phyloP scores from a whole-genome alignment of 2,888 invertebrate genomes.

The Heliconius sara region DNA sequence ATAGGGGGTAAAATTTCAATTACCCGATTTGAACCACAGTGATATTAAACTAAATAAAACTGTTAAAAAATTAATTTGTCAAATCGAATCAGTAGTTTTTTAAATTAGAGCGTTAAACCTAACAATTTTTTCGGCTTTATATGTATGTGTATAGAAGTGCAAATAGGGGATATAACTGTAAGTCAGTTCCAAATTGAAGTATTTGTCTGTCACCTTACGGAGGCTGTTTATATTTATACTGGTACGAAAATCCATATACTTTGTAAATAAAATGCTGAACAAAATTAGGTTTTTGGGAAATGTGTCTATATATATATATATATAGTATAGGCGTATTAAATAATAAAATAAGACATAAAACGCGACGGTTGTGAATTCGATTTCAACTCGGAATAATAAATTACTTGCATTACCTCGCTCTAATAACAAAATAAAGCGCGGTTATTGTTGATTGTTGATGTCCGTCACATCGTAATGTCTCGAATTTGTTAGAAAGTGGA shows the following conservation, averaged over 20 bases:
- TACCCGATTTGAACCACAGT: no score
- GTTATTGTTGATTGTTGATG: no score
- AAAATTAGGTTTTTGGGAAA: background rate
- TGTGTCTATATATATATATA: background rate
- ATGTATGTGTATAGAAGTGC: background rate
- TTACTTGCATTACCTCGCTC: no score
- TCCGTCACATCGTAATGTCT: no score
- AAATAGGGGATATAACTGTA: background rate
- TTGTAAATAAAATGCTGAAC: background rate
- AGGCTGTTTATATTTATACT: background rate
- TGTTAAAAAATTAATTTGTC: no score
- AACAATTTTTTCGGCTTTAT: background rate
- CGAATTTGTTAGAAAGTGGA: no score
- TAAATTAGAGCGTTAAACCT: background rate
- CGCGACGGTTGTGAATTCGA: background rate
- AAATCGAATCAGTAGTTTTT: background rate
- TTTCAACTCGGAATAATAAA: background rate
- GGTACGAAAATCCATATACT: conserved; percentile 2
- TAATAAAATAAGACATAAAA: background rate
- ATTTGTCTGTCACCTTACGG: background rate
- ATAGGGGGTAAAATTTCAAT: no score
- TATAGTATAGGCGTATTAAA: background rate
- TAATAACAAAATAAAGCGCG: no score
- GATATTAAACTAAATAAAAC: no score
- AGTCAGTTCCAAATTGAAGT: conserved; percentile 5